Evolutionary conservation across 2,797 vertebrate species (phyloP), one percentile per base, ranked within the genome.

Genomic region (Catamblyrhynchus diadema): DNA sequence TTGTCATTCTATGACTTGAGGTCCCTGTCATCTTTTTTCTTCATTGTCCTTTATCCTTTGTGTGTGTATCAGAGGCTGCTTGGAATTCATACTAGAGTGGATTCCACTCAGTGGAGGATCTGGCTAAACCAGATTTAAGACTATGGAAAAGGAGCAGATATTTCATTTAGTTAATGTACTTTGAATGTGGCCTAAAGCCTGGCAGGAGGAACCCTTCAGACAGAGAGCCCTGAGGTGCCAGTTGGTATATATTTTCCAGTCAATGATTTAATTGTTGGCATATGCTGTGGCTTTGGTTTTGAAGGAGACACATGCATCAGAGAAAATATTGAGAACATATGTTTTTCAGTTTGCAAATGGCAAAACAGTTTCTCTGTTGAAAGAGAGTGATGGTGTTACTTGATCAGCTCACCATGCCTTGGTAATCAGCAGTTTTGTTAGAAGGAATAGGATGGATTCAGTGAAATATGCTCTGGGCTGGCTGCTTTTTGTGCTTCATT

Each of bases 271-370:
- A 81, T 97, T 97, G 81, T 91, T 98, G 95, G 78, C 94, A 83
- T 84, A 59, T 93, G 72, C 59, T 61, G 50, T 57, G 84, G 59
- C 73, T 97, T 97, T 59, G 88, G 57, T 94, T 97, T 97, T 97
- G 94, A 97, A 97, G 90, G 95, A 90, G 93, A 79, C 12, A 41
- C 79, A 90, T 95, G 91, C 94, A 94, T 84, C 87, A 95, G 91
- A 62, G 75, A 37, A 96, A 89, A 96, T 97, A 97, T 93, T 98
- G 81, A 94, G 86, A 98, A 97, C 98, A 97, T 85, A 86, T 96
- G 96, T 96, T 97, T 95, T 95, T 96, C 88, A 93, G 93, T 72
- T 94, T 42, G 66, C 22, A 85, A 77, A 77, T 94, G 77, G 75
- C 60, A 92, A 94, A 95, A 88, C 94, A 96, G 44, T 88, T 91